Evolutionary conservation across 2,888 invertebrate genomes (phyloP), one percentile per base, ranked within the genome.

Genomic region (Heliconius ismenius): DNA sequence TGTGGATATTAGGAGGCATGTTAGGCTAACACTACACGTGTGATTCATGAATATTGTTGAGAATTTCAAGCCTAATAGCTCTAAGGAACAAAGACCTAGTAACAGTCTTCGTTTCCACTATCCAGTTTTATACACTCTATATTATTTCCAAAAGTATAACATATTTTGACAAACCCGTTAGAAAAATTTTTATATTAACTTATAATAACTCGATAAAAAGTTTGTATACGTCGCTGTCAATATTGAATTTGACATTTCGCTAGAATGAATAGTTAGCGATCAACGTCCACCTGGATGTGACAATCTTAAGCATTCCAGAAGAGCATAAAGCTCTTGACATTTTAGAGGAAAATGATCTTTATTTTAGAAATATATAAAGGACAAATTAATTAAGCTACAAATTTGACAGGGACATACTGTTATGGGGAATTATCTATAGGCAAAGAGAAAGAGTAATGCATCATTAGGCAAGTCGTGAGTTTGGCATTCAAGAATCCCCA

Each of bases 381-480:
- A 28, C 7, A 39, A 43, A 63, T 62, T 75, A 18, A 28, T 64
- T 69, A 58, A 58, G 58, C n/a, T 28, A 39, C 21, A 28, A 28
- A 49, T 4, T 15, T 74, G 54, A 36, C n/a, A 73, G 54, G 39
- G 63, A 65, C 73, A 75, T 60, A 75, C 70, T 65, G 73, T 74
- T 73, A 60, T 28, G 54, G 73, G 73, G 75, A 75, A 77, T 77
- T 82, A 82, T 81, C 82, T 83, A 80, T 81, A 77, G 81, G 79
- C 79, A 83, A 79, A 79, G 83, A 86, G 83, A 86, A 83, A 86
- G 79, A 83, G 87, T 86, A 86, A 87, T 87, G 87, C 87, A 86
- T 88, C 87, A 88, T 88, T 87, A 87, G 85, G 83, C 82, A 85
- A 84, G 82, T 84, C 82, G 83, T 84, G 83, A 85, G 84, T 86